phyloP scores from a whole-genome alignment of 2,797 vertebrate genomes.

The Netta rufina region DNA sequence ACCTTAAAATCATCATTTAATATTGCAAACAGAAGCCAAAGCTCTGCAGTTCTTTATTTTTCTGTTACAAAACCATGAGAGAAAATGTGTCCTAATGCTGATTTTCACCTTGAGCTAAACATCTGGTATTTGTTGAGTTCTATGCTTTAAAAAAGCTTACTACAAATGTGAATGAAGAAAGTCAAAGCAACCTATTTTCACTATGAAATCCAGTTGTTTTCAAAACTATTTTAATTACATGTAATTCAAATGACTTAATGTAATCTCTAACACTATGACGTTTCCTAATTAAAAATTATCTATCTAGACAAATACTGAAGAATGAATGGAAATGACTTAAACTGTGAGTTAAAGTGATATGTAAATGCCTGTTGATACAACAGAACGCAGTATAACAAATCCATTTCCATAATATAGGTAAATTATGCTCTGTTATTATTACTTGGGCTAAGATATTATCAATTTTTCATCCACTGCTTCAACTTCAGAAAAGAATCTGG shows the following conservation, averaged over 20 bases:
- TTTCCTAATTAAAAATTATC: constrained; percentile 1
- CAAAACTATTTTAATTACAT: constrained; percentile 4
- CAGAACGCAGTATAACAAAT: not conserved
- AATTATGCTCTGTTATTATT: not conserved
- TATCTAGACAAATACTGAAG: not conserved
- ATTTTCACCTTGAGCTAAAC: not conserved
- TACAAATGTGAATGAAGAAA: not conserved
- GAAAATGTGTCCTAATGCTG: not conserved
- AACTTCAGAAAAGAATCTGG: not conserved
- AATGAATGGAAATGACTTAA: not conserved
- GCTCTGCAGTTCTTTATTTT: not conserved
- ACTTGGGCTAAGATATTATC: not conserved
- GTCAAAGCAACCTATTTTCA: not conserved
- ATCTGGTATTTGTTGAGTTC: not conserved
- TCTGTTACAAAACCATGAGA: not conserved
- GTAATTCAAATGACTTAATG: not conserved
- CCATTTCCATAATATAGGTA: not conserved
- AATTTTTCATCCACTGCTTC: not conserved
- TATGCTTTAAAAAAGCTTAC: not conserved
- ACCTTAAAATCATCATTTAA: not conserved
- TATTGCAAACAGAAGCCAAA: not conserved
- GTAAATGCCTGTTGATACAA: not conserved
- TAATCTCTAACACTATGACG: not conserved
- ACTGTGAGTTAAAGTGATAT: not conserved
- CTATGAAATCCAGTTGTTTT: constrained; percentile 7